A percentile compares a stretch with the other conserved stretches of the same genome.
Evolutionary conservation across 2,888 invertebrate species (phyloP).

Genomic region (Epinotia bilunana): DNA sequence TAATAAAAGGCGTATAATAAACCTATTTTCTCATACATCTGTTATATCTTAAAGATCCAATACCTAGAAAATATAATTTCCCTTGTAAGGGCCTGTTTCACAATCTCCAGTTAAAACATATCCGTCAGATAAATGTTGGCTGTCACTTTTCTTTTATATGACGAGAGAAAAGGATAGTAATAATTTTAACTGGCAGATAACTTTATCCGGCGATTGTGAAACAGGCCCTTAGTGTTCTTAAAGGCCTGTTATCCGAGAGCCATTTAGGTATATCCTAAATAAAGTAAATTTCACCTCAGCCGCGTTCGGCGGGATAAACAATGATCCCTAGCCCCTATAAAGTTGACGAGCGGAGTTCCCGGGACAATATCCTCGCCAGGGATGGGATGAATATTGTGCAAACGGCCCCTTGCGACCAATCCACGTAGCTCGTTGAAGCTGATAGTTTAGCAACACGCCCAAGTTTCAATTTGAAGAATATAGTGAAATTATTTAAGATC

Average conservation of each 20-base stretch:
- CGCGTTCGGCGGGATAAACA: slow-evolving; percentile 20
- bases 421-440: not conserved
- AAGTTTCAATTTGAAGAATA: slow-evolving; percentile 16
- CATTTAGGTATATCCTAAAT: slow-evolving; percentile 6
- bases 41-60: too few species aligned
- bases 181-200: too few species aligned
- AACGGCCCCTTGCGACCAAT: slow-evolving; percentile 15
- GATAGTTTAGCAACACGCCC: slow-evolving; percentile 14
- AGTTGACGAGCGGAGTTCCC: slow-evolving; percentile 28
- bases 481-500: not conserved
- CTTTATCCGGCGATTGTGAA: too few species aligned
- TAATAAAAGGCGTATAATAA: too few species aligned
- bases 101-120: too few species aligned
- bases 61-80: too few species aligned
- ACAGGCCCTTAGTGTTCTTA: not conserved
- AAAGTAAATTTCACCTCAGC: slow-evolving; percentile 6
- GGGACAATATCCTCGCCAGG: slow-evolving; percentile 27
- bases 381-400: slow-evolving; percentile 28
- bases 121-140: too few species aligned
- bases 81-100: too few species aligned
- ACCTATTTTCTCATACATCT: too few species aligned
- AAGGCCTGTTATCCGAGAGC: not conserved
- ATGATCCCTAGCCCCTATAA: slow-evolving; percentile 20
- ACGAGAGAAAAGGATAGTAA: too few species aligned
- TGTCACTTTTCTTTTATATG: too few species aligned